phyloP scores from a whole-genome alignment of 92 coral and sea anemone species.

The Bergia sp. region DNA sequence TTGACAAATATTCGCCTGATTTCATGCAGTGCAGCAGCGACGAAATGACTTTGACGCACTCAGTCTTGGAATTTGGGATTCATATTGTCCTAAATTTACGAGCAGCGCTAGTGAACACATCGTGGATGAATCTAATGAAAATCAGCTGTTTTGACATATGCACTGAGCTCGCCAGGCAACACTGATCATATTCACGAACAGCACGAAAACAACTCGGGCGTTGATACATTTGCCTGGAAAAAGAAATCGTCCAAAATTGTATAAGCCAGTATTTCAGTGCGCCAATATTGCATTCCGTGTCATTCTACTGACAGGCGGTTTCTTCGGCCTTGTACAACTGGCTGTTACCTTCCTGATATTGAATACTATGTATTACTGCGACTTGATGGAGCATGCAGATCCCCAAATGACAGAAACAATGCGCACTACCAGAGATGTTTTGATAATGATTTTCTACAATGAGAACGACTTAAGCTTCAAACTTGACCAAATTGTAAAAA shows the following conservation, averaged over 20 bases:
- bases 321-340: background rate
- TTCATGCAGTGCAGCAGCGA: too few species aligned
- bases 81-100: background rate
- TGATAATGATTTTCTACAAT: background rate
- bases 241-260: background rate
- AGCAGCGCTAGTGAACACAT: background rate
- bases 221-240: conserved; percentile 7
- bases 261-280: conserved; percentile 1
- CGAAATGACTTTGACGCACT: background rate
- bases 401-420: background rate
- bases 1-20: background rate
- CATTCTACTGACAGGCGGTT: background rate
- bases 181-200: conserved; percentile 1
- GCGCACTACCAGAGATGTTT: background rate
- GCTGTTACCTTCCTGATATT: background rate
- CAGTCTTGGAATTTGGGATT: conserved; percentile 10
- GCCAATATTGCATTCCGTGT: background rate
- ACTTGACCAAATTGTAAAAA: too few species aligned
- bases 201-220: background rate
- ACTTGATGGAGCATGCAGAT: background rate
- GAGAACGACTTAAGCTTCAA: too few species aligned
- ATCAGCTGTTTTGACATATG: background rate
- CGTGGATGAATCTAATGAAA: conserved; percentile 1
- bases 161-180: conserved; percentile 1
- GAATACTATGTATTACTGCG: conserved; percentile 8